A percentile compares a stretch with the other conserved stretches of the same genome.
phyloP scores from a whole-genome alignment of 1,140 invertebrate genomes.

The Pseudobourletiella spinata region DNA sequence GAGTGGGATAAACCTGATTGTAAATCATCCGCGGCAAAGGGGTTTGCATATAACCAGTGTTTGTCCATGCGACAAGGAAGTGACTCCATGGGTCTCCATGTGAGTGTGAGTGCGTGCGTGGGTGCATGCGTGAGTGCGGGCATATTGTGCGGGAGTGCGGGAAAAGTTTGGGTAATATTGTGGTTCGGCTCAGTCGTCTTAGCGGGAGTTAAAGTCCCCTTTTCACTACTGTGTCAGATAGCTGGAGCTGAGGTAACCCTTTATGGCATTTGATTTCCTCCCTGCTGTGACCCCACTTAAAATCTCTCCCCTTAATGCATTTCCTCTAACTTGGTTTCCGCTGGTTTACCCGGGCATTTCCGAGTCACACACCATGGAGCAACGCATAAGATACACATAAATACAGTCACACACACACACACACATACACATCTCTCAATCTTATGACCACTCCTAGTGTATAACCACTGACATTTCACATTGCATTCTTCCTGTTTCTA shows the following conservation, averaged over 20 bases:
- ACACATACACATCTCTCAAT: conserved; percentile 15
- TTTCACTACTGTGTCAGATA: background rate
- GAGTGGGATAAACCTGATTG: no score
- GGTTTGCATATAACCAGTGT: no score
- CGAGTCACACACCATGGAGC: conserved; percentile 18
- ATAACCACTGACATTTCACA: no score
- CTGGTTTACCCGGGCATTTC: conserved; percentile 36
- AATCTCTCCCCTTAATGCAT: conserved; percentile 33
- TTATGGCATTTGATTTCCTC: conserved; percentile 30
- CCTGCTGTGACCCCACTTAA: conserved; percentile 35
- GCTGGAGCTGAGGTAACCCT: conserved; percentile 14
- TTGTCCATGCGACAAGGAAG: no score
- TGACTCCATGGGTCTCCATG: no score
- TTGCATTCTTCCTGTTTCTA: no score
- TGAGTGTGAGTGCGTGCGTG: no score
- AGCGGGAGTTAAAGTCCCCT: conserved; percentile 2
- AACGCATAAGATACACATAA: background rate
- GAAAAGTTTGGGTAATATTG: no score
- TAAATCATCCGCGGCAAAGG: no score
- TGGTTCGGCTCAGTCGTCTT: background rate
- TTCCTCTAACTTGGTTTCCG: conserved; percentile 34
- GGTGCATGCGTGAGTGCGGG: no score
- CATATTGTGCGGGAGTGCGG: no score
- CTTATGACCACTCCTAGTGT: conserved; percentile 9
- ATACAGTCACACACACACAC: background rate